Evolutionary conservation across 2,113 vertebrate species (phyloP), one percentile per base, ranked within the genome.

Genomic region (Serinus canaria): DNA sequence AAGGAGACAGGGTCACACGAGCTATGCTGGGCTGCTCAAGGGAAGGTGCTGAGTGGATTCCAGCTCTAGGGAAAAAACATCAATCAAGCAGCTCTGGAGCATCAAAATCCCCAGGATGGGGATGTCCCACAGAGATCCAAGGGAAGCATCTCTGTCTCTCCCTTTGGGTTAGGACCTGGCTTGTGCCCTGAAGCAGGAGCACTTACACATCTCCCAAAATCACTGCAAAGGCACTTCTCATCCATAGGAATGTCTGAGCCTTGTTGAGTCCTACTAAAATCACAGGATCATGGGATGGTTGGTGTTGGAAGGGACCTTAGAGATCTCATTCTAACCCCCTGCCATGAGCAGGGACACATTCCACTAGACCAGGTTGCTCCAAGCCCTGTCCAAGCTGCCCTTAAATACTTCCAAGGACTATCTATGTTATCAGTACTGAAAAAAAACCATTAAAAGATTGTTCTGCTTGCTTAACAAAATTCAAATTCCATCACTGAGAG

Each of bases 181-280:
- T 90, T n/a, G 31, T 6, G 14, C 56, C 25, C 76, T 0, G 0
- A 39, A 75, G 64, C 44, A 78, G 0, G 1, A 68, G 52, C 56
- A 8, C 37, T 46, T 24, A 19, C 22, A 31, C 53, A 13, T 15
- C 66, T 49, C 31, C 66, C 80, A 33, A n/a, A 3, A 2, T 31
- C 64, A 53, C 0, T 5, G 2, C 1, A 2, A 56, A 25, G 69
- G 22, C 9, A 21, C 7, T 16, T 8, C 13, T 55, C 13, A 68
- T 3, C 44, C 77, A 30, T 0, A 25, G 33, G 7, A 25, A 52
- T 2, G 7, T 6, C 76, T 20, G 37, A 69, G 77, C 43, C 55
- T 64, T n/a, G 16, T 0, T 11, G n/a, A 72, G 44, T 28, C 31
- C 59, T 18, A 6, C 52, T 30, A 23, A 68, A 47, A 69, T 43